These are phyloP conservation scores for Cordilura impudica DNA, from an alignment of 2,888 invertebrate species.

Conservation along the genomic window DNA sequence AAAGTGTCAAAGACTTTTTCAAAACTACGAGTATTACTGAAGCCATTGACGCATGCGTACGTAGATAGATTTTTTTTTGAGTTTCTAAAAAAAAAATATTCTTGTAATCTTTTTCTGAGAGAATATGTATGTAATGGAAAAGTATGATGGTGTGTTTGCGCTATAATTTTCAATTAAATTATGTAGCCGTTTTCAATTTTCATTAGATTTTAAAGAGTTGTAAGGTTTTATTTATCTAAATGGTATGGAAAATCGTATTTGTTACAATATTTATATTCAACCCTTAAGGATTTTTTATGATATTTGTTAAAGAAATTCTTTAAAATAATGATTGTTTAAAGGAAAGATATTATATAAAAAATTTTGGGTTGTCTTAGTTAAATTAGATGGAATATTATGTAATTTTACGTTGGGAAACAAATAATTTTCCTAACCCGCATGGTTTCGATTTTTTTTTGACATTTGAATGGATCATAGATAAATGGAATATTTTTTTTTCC, in stretches of 20 bases:
- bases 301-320: background rate
- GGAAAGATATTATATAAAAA: slow-evolving; percentile 22
- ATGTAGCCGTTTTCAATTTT: background rate
- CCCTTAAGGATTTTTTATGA: slow-evolving; percentile 32
- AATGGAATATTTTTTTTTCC: too few species aligned
- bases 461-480: too few species aligned
- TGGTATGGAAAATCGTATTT: background rate
- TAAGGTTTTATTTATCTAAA: slow-evolving; percentile 12
- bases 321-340: background rate
- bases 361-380: background rate
- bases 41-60: slow-evolving; percentile 47
- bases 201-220: slow-evolving; percentile 31
- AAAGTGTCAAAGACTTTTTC: slow-evolving; percentile 39
- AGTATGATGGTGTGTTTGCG: slow-evolving; percentile 67
- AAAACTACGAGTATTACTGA: background rate
- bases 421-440: background rate
- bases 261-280: slow-evolving; percentile 10
- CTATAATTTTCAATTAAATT: slow-evolving; percentile 51
- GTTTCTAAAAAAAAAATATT: slow-evolving; percentile 8
- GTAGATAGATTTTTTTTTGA: background rate
- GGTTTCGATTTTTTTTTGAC: background rate
- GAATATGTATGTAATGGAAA: slow-evolving; percentile 7
- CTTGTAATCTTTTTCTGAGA: slow-evolving; percentile 63
- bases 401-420: background rate
- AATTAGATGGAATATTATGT: background rate